Base-by-base conservation (phyloP, 1,140 invertebrate species). In the Zaprionus camerounensis region DNA sequence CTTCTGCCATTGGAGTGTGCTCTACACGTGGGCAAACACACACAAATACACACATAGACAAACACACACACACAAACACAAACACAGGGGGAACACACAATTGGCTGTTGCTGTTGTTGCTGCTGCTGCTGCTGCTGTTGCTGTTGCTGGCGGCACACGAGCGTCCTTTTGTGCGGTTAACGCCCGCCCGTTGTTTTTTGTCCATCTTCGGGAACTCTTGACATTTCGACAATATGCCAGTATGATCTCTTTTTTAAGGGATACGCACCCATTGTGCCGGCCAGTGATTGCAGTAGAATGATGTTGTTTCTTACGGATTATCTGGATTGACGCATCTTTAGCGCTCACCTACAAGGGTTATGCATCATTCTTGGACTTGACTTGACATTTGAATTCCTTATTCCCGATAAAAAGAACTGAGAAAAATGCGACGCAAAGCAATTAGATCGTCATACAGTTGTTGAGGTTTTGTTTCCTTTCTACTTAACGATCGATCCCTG, bases 281-380 rank as follows among this genome's bases (percentile, higher is more conserved):
- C 44, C 51, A 59, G 57, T 78, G 77, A 82, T 87, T 88, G 81
- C 74, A 81, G 46, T 73, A 78, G 88, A 87, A 87, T 88, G 34
- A 84, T 81, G 78, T 84, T 87, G 84, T 88, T 70, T 56, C 46
- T 68, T 44, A 51, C 49, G 75, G 78, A 84, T 88, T 84, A 87
- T 87, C 84, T 81, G 36, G 58, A 61, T 62, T 66, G 81, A 59
- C 49, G 55, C 74, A 82, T 86, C 82, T 77, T n/a, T 75, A 65
- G 44, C 49, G 58, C 46, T 75, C 28, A 58, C 58, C 51, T 57
- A 17, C 41, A 3, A n/a, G 71, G 77, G 81, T 83, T 87, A 87
- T 87, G 83, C 83, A 87, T 87, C 84, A 83, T 90, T 88, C 41
- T 51, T 51, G 7, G 46, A 79, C 88, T 88, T 81, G 84, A 71